Conservation (phyloP, 1,140 invertebrate species). For the Planococcus citri region DNA sequence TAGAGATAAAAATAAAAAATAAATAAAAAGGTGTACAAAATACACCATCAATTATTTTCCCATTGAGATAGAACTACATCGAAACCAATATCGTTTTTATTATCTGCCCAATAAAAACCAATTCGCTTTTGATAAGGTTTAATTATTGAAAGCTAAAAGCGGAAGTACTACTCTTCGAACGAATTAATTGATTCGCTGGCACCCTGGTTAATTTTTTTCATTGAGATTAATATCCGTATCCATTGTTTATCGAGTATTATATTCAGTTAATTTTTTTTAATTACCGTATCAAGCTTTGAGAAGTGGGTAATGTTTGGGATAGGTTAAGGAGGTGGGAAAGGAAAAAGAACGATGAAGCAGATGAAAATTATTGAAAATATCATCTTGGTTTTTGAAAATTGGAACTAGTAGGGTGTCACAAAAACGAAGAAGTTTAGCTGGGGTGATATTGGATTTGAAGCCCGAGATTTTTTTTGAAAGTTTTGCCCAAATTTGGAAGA, state of each 20-base stretch:
- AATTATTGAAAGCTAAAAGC: not conserved
- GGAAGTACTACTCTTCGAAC: not conserved
- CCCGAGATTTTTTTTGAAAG: too few species aligned
- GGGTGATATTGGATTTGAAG: too few species aligned
- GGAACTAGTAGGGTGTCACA: too few species aligned
- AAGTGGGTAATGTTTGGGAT: too few species aligned
- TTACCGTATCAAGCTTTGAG: not conserved
- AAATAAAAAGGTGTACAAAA: not conserved
- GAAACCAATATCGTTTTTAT: not conserved
- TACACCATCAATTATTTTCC: not conserved
- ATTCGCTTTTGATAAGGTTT: not conserved
- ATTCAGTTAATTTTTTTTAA: slow-evolving; percentile 1
- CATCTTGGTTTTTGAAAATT: too few species aligned
- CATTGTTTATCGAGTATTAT: not conserved
- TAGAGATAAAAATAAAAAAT: not conserved
- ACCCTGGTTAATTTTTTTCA: not conserved
- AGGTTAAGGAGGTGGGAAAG: too few species aligned
- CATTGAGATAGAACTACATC: not conserved
- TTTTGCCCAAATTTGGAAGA: too few species aligned
- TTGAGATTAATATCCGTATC: not conserved
- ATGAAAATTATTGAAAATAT: too few species aligned
- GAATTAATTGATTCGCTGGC: not conserved
- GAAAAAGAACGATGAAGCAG: too few species aligned
- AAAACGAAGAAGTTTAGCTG: too few species aligned
- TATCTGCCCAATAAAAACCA: not conserved